Conservation (phyloP, 1,140 invertebrate genomes). For the Papilio polyxenes region DNA sequence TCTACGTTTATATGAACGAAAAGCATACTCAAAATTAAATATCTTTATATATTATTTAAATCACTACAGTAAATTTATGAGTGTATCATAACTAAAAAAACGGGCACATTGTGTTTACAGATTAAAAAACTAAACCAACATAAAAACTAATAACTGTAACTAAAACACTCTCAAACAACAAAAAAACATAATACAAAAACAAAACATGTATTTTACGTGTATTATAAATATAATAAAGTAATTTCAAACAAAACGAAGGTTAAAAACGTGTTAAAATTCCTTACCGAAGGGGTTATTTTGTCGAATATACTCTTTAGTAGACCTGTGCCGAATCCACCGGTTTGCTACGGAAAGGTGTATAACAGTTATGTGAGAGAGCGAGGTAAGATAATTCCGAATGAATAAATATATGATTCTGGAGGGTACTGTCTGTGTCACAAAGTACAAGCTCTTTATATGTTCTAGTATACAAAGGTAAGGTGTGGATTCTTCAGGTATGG, state of each 20-base stretch:
- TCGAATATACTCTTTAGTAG: conserved; percentile 82
- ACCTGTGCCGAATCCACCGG: conserved; percentile 81
- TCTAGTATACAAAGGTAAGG: conserved; percentile 68
- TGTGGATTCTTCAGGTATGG: conserved; percentile 75
- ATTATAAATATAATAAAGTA: conserved; percentile 57
- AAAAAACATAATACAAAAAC: conserved; percentile 64
- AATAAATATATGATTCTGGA: conserved; percentile 70
- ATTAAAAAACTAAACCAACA: conserved; percentile 54
- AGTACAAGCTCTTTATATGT: conserved; percentile 79
- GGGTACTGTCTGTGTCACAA: conserved; percentile 77
- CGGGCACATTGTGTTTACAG: conserved; percentile 73
- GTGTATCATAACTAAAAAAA: conserved; percentile 71
- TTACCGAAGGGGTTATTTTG: conserved; percentile 82
- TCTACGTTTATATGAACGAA: conserved; percentile 72
- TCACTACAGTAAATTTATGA: conserved; percentile 68
- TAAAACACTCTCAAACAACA: conserved; percentile 66
- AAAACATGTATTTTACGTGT: conserved; percentile 66
- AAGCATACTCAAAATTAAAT: conserved; percentile 76
- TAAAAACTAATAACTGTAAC: conserved; percentile 66
- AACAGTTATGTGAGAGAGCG: conserved; percentile 79
- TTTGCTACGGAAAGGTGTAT: conserved; percentile 81
- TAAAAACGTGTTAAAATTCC: conserved; percentile 80
- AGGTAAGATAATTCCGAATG: conserved; percentile 72
- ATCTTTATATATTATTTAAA: conserved; percentile 66
- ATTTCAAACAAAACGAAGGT: conserved; percentile 63